phyloP scores from a whole-genome alignment of 92 coral and sea anemone genomes.

The Paragorgia papillata region DNA sequence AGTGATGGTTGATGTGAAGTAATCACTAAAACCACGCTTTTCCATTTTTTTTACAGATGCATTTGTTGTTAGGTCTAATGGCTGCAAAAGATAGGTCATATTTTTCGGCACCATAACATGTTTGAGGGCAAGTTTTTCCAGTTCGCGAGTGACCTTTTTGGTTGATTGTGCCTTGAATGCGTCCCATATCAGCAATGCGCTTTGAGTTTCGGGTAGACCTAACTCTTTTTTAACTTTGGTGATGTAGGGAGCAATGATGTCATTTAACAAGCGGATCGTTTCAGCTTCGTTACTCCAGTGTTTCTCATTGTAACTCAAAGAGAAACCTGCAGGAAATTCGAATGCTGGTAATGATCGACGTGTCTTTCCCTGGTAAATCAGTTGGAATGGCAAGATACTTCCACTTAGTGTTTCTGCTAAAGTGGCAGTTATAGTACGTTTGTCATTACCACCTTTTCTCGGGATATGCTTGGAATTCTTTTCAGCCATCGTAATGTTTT shows the following conservation, averaged over 20 bases:
- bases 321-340: constrained; percentile 58
- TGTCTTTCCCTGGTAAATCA: constrained; percentile 54
- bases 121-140: constrained; percentile 49
- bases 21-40: too few species aligned
- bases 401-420: constrained; percentile 57
- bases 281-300: constrained; percentile 65
- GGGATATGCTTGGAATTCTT: constrained; percentile 46
- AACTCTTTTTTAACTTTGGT: constrained; percentile 56
- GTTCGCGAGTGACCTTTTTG: constrained; percentile 57
- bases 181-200: constrained; percentile 57
- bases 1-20: too few species aligned
- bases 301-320: constrained; percentile 57
- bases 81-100: constrained; percentile 52
- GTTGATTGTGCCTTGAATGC: constrained; percentile 64
- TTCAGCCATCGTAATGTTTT: constrained; percentile 42
- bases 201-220: constrained; percentile 60
- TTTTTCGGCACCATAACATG: constrained; percentile 28
- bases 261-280: constrained; percentile 53
- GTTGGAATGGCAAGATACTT: constrained; percentile 49
- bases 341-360: constrained; percentile 52
- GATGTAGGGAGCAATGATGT: constrained; percentile 55
- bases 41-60: too few species aligned
- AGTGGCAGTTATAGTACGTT: constrained; percentile 61
- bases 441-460: constrained; percentile 50
- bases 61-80: constrained; percentile 49